Evolutionary conservation across 1,140 invertebrate species (phyloP).

Genomic region (Zaprionus capensis): DNA sequence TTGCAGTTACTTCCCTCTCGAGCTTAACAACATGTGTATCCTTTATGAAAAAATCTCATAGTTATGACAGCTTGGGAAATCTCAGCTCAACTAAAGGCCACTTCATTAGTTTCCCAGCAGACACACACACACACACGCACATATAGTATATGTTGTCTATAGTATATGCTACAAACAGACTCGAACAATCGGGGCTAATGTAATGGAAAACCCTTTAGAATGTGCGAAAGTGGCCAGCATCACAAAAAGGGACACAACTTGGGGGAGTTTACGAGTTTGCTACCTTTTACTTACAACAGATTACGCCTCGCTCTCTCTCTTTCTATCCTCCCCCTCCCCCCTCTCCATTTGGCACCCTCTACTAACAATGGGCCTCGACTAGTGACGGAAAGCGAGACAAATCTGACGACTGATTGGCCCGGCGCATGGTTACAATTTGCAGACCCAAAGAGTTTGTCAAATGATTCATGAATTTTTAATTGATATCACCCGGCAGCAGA

Average conservation of each 20-base stretch:
- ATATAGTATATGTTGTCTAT: not conserved
- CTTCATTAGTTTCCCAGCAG: constrained; percentile 35
- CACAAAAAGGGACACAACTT: constrained; percentile 28
- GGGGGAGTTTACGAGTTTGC: constrained; percentile 46
- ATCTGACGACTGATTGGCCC: constrained; percentile 50
- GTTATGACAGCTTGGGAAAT: constrained; percentile 12
- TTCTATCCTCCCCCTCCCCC: not conserved
- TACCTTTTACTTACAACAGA: constrained; percentile 75
- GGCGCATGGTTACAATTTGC: constrained; percentile 41
- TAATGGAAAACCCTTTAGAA: constrained; percentile 57
- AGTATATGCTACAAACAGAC: constrained; percentile 5
- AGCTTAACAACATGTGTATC: constrained; percentile 6
- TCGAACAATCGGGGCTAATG: constrained; percentile 46
- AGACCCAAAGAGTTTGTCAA: constrained; percentile 71
- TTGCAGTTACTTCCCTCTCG: not conserved
- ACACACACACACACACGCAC: not conserved
- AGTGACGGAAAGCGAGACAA: constrained; percentile 15
- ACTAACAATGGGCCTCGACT: constrained; percentile 30
- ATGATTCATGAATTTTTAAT: constrained; percentile 82
- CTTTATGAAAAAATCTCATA: constrained; percentile 13
- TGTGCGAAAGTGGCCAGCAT: constrained; percentile 27
- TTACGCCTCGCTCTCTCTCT: constrained; percentile 47
- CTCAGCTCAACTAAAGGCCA: constrained; percentile 21
- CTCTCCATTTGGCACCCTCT: constrained; percentile 4
- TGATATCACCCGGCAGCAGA: constrained; percentile 53